Evolutionary conservation across 2,888 invertebrate species (phyloP).

Genomic region (Parnassius orleans): DNA sequence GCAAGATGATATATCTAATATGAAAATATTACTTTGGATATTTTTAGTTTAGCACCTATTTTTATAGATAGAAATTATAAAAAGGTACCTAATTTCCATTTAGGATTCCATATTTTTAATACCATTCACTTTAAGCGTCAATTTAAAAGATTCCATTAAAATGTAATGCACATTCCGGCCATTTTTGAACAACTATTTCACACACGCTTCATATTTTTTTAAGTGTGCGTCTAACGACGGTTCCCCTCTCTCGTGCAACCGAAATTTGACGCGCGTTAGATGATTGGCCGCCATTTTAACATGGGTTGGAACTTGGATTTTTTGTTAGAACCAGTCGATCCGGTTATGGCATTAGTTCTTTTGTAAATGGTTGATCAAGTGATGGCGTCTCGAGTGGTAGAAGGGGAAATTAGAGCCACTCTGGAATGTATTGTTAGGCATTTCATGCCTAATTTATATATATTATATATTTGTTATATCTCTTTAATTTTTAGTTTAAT

Average conservation of each 20-base stretch:
- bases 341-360: conserved; percentile 33
- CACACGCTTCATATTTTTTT: conserved; percentile 25
- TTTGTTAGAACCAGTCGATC: conserved; percentile 29
- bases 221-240: conserved; percentile 52
- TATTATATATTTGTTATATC: too few species aligned
- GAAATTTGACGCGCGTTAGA: conserved; percentile 73
- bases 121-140: too few species aligned
- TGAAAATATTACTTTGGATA: too few species aligned
- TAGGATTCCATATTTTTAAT: too few species aligned
- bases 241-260: conserved; percentile 37
- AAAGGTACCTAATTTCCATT: too few species aligned
- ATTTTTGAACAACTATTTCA: neutral
- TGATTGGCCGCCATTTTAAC: conserved; percentile 57
- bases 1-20: too few species aligned
- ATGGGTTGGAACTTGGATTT: conserved; percentile 26
- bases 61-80: too few species aligned
- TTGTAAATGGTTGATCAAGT: conserved; percentile 28
- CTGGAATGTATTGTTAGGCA: neutral
- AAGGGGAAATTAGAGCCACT: conserved; percentile 21
- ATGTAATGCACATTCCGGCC: too few species aligned
- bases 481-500: too few species aligned
- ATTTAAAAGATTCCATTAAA: too few species aligned
- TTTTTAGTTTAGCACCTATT: too few species aligned
- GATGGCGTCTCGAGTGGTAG: conserved; percentile 23
- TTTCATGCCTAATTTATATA: neutral